Conservation (phyloP, 2,113 vertebrate genomes). For the Labeo catla region DNA sequence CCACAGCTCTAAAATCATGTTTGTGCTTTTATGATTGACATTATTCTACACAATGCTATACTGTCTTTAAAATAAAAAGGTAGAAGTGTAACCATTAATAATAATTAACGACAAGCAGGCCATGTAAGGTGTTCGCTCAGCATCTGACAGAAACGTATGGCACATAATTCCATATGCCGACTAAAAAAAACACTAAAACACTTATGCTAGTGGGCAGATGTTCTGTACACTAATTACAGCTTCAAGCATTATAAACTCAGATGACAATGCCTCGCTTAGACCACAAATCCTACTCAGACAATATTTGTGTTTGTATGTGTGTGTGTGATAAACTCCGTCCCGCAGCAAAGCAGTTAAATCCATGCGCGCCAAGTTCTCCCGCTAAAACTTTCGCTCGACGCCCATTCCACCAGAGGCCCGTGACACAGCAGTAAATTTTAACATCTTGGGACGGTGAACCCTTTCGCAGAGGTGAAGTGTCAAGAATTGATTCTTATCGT, state of each 20-base stretch:
- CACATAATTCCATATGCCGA: neutral
- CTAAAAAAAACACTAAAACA: neutral
- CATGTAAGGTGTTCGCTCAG: neutral
- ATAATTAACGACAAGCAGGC: slow-evolving; percentile 4
- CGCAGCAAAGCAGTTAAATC: neutral
- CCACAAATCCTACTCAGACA: neutral
- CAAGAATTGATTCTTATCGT: slow-evolving; percentile 74
- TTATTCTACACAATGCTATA: neutral
- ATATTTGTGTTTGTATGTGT: neutral
- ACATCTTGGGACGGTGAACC: slow-evolving; percentile 70
- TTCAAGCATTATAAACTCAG: neutral
- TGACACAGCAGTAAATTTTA: slow-evolving; percentile 73
- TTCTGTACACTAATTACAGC: slow-evolving; percentile 1
- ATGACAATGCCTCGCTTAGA: neutral
- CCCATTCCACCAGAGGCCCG: slow-evolving; percentile 62
- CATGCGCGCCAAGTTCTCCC: slow-evolving; percentile 55
- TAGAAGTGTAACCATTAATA: slow-evolving; percentile 13
- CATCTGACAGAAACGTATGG: slow-evolving; percentile 15
- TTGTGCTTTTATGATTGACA: neutral
- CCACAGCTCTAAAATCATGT: neutral
- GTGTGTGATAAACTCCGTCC: neutral
- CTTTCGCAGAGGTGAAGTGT: slow-evolving; percentile 73
- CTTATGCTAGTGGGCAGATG: slow-evolving; percentile 11
- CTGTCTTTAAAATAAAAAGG: neutral
- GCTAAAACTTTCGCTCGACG: slow-evolving; percentile 70